Conservation (phyloP, 23 tunicate genomes). For the Clavelina lepadiformis region DNA sequence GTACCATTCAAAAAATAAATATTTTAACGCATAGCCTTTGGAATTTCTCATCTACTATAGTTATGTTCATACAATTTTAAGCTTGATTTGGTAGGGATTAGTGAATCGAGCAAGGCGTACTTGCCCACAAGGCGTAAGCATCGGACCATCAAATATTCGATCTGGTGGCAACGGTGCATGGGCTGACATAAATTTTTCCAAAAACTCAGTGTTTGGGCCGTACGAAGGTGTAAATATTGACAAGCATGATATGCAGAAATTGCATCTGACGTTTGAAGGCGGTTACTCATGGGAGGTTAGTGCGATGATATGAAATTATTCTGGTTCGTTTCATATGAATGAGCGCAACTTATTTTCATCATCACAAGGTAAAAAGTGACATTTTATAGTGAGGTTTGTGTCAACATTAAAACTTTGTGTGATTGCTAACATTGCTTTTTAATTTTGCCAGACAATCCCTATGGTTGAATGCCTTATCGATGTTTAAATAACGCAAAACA, state of each 20-base stretch:
- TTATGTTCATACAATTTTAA: too few species aligned
- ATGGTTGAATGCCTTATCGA: too few species aligned
- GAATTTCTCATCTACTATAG: too few species aligned
- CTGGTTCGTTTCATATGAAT: neutral
- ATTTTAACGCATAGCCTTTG: too few species aligned
- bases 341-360: neutral
- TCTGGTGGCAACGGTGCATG: constrained; percentile 61
- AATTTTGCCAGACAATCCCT: too few species aligned
- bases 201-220: constrained; percentile 75
- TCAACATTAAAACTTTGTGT: too few species aligned
- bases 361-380: too few species aligned
- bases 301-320: neutral
- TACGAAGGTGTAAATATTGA: constrained; percentile 57
- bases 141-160: constrained; percentile 48
- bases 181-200: constrained; percentile 37
- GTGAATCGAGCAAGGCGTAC: constrained; percentile 47
- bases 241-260: constrained; percentile 40
- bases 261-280: constrained; percentile 46
- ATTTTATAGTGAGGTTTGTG: too few species aligned
- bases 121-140: constrained; percentile 70
- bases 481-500: too few species aligned
- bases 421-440: too few species aligned
- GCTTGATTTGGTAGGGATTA: constrained; percentile 55
- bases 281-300: constrained; percentile 87
- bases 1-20: too few species aligned